Evolutionary conservation across 2,797 vertebrate species (phyloP).

Genomic region (Eupleurogrammus muticus): DNA sequence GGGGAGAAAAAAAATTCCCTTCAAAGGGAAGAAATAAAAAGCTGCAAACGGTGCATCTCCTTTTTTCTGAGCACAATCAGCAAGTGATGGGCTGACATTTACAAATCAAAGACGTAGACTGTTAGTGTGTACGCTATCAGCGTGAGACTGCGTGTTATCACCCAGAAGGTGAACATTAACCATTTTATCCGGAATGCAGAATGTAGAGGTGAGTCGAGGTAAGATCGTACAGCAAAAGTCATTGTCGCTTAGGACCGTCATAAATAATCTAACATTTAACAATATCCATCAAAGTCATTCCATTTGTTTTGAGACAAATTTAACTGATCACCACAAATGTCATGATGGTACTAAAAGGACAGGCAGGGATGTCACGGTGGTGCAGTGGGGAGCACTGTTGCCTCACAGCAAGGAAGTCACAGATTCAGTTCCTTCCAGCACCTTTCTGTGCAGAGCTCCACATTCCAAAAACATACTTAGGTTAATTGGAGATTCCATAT

Average conservation of each 20-base stretch:
- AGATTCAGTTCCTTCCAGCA: too few species aligned
- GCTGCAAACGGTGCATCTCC: slow-evolving; percentile 43
- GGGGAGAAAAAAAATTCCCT: slow-evolving; percentile 21
- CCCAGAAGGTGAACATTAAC: slow-evolving; percentile 1
- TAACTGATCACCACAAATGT: too few species aligned
- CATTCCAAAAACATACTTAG: too few species aligned
- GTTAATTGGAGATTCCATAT: too few species aligned
- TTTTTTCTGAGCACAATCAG: slow-evolving; percentile 17
- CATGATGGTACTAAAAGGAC: not conserved
- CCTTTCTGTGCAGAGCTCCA: too few species aligned
- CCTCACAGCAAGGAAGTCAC: too few species aligned
- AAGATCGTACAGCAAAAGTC: not conserved
- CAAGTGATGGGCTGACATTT: slow-evolving; percentile 66
- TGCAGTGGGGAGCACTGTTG: too few species aligned
- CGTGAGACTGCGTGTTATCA: slow-evolving; percentile 28
- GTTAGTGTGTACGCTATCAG: slow-evolving; percentile 39
- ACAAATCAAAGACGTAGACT: slow-evolving; percentile 40
- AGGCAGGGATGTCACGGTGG: not conserved
- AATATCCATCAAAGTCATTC: not conserved
- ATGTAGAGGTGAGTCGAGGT: not conserved
- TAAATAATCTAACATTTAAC: not conserved
- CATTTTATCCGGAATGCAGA: slow-evolving; percentile 8
- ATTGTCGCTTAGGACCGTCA: not conserved
- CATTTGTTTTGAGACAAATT: not conserved
- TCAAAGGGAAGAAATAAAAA: slow-evolving; percentile 55